These are phyloP conservation scores for Prunella himalayana DNA, from an alignment of 2,113 vertebrate genomes.

Conservation along the genomic window DNA sequence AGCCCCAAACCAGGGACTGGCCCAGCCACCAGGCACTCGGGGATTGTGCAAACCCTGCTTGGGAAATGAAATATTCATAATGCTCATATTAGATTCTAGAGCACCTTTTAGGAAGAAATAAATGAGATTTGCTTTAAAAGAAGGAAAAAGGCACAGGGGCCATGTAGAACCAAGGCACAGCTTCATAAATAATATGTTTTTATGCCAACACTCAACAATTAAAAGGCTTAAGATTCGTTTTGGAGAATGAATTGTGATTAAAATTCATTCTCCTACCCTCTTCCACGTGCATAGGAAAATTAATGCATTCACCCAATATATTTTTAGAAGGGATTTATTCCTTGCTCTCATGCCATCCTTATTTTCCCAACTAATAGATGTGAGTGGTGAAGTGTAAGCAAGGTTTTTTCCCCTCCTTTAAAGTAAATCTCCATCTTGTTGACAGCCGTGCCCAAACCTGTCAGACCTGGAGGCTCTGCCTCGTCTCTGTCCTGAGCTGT, in stretches of 20 bases:
- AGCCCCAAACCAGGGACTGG: not conserved
- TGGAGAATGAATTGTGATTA: conserved; percentile 10
- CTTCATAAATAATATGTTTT: conserved; percentile 67
- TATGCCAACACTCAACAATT: conserved; percentile 37
- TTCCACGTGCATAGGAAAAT: not conserved
- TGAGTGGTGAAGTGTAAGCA: not conserved
- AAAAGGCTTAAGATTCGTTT: conserved; percentile 15
- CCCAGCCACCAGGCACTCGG: not conserved
- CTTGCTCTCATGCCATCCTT: not conserved
- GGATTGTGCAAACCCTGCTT: conserved; percentile 48
- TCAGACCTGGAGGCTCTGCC: not conserved
- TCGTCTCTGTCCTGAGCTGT: rapidly evolving
- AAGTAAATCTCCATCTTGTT: not conserved
- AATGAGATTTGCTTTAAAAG: conserved; percentile 73
- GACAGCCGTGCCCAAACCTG: not conserved
- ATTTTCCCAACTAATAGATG: conserved; percentile 11
- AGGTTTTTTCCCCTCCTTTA: not conserved
- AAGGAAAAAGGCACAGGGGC: conserved; percentile 42
- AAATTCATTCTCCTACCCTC: not conserved
- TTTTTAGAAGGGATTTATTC: conserved; percentile 34
- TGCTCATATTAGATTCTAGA: conserved; percentile 72
- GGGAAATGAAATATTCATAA: conserved; percentile 80
- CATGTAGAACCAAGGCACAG: conserved; percentile 5
- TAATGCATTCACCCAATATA: not conserved
- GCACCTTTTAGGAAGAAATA: conserved; percentile 74